Evolutionary conservation across 1,140 invertebrate species (phyloP).

Genomic region (Pseudachorutes palmiensis): DNA sequence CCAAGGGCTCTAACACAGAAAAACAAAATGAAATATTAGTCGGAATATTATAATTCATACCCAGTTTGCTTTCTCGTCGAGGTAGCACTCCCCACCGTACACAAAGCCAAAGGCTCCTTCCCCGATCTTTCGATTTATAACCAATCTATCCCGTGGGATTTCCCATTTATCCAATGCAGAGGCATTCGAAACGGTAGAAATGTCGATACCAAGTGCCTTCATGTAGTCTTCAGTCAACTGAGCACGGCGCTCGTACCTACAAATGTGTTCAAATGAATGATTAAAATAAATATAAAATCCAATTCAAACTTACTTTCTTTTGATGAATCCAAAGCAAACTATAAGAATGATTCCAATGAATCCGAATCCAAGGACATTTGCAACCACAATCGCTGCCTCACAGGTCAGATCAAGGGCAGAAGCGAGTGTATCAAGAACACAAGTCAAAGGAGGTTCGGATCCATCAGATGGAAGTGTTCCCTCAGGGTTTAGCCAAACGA

Average conservation of each 20-base stretch:
- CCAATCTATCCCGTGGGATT: conserved; percentile 57
- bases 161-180: conserved; percentile 73
- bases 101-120: conserved; percentile 77
- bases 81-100: conserved; percentile 61
- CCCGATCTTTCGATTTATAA: conserved; percentile 80
- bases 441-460: conserved; percentile 49
- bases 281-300: neutral
- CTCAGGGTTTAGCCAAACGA: conserved; percentile 57
- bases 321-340: conserved; percentile 58
- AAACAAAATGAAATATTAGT: too few relatives aligned
- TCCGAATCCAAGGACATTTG: conserved; percentile 59
- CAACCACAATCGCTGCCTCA: conserved; percentile 59
- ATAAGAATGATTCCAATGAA: conserved; percentile 53
- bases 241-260: conserved; percentile 63
- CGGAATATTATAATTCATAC: too few relatives aligned
- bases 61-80: conserved; percentile 59
- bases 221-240: conserved; percentile 59
- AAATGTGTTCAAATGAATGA: neutral
- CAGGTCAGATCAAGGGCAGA: conserved; percentile 58
- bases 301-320: conserved; percentile 49
- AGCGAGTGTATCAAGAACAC: conserved; percentile 58
- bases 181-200: conserved; percentile 48
- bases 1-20: too few relatives aligned
- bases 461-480: conserved; percentile 60
- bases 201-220: conserved; percentile 59